Percentiles rank a stretch among this genome's conserved stretches.
These are phyloP conservation scores for Drosophila oshimai DNA, from an alignment of 1,140 invertebrate genomes.

Conservation along the genomic window DNA sequence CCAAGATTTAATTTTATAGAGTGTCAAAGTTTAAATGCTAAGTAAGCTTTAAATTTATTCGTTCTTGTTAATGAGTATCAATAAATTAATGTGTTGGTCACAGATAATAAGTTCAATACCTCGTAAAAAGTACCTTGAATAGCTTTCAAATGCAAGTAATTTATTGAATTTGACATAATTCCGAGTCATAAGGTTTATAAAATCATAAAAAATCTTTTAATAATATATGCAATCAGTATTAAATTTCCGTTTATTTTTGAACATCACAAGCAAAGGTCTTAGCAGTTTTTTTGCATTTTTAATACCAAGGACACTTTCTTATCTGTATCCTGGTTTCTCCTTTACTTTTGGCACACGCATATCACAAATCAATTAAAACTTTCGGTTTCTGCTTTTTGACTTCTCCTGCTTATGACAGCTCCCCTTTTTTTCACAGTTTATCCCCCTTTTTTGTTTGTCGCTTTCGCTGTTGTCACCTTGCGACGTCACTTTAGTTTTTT, in stretches of 20 bases:
- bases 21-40: no score
- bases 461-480: conserved; percentile 47
- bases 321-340: not conserved
- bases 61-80: no score
- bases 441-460: conserved; percentile 6
- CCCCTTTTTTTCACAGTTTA: not conserved
- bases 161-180: no score
- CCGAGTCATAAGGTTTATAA: not conserved
- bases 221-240: not conserved
- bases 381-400: not conserved
- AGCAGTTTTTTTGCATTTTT: not conserved
- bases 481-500: conserved; percentile 59
- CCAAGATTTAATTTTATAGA: no score
- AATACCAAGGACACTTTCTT: not conserved
- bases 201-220: not conserved
- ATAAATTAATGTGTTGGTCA: no score
- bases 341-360: conserved; percentile 12
- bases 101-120: no score
- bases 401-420: conserved; percentile 14
- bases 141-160: no score
- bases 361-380: conserved; percentile 39
- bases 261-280: no score
- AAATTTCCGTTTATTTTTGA: not conserved
- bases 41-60: no score
- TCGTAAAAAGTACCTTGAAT: no score